Percentiles rank a stretch among this genome's conserved stretches.
These are phyloP conservation scores for Chaetops frenatus DNA, from an alignment of 2,113 vertebrate species.

Conservation along the genomic window DNA sequence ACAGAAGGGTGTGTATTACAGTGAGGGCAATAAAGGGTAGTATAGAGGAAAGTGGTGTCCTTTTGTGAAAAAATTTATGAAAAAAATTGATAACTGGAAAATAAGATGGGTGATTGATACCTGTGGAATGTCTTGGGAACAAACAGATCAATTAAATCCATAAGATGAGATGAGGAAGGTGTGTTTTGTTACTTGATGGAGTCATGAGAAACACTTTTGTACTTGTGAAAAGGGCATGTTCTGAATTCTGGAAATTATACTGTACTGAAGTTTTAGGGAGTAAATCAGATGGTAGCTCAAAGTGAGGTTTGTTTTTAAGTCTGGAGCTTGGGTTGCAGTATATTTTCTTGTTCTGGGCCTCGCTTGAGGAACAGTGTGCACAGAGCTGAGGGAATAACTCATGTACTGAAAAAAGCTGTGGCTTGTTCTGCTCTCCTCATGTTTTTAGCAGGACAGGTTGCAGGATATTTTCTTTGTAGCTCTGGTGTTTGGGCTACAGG, in stretches of 20 bases:
- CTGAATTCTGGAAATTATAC: neutral
- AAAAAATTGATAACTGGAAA: neutral
- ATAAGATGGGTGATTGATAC: neutral
- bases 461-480: constrained; percentile 33
- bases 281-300: neutral
- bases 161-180: neutral
- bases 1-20: neutral
- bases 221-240: neutral
- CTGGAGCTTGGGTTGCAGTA: neutral
- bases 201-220: neutral
- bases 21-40: neutral
- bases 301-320: neutral
- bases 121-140: neutral
- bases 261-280: neutral
- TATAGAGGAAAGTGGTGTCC: neutral
- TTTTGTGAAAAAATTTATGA: neutral
- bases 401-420: neutral
- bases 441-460: constrained; percentile 25
- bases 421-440: neutral
- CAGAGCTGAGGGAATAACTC: neutral
- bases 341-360: neutral
- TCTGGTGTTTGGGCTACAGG: constrained; percentile 23
- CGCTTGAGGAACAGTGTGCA: neutral
- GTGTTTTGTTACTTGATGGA: neutral
- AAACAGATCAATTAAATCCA: neutral